Conservation (phyloP, 2,113 vertebrate genomes). For the Cephalopholis sonnerati region DNA sequence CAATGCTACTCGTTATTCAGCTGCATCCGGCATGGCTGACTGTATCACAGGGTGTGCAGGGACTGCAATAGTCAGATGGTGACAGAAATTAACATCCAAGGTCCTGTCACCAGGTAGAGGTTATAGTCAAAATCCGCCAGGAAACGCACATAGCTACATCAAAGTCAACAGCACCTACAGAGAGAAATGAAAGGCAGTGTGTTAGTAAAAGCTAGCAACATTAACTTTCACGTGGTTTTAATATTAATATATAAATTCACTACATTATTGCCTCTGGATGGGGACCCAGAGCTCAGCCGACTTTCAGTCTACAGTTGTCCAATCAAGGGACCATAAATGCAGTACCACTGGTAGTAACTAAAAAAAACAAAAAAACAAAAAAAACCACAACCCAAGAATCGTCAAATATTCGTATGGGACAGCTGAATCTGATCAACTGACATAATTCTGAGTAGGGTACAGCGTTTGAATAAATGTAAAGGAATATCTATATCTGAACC, state of each 20-base stretch:
- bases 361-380: no score
- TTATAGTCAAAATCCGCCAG: conserved; percentile 10
- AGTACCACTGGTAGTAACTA: neutral
- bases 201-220: neutral
- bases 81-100: conserved; percentile 19
- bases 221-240: neutral
- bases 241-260: neutral
- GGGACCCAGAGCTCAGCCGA: neutral
- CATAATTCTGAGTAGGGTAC: no score
- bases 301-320: neutral
- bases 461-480: no score
- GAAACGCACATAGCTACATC: conserved; percentile 25
- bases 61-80: neutral
- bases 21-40: conserved; percentile 59
- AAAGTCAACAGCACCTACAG: conserved; percentile 52
- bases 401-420: no score
- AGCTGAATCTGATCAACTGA: no score
- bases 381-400: no score
- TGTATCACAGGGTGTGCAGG: neutral
- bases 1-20: conserved; percentile 53
- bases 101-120: conserved; percentile 35
- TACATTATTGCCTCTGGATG: no score
- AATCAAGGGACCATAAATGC: no score
- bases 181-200: conserved; percentile 2
- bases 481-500: no score